Percentiles rank a stretch among this genome's conserved stretches.
These are phyloP conservation scores for Sinocyclocheilus rhinocerous DNA, from an alignment of 2,113 vertebrate species.

Conservation along the genomic window DNA sequence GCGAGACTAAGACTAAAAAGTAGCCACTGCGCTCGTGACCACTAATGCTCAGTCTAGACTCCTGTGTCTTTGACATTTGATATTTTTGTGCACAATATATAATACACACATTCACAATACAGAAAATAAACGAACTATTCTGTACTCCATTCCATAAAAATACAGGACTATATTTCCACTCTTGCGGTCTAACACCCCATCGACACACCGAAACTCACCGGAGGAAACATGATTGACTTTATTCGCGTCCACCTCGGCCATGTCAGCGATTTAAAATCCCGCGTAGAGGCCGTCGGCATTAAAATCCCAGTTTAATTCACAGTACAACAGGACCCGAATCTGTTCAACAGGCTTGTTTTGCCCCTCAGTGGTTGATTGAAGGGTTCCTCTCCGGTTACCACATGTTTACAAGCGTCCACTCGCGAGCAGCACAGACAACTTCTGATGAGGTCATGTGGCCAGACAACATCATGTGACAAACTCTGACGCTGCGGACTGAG, in stretches of 20 bases:
- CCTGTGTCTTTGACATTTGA: not conserved
- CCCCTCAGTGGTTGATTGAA: not conserved
- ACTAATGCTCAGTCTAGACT: not conserved
- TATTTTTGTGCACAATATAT: not conserved
- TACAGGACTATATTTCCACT: not conserved
- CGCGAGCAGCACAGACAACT: not conserved
- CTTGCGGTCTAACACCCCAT: not conserved
- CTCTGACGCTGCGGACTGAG: not conserved
- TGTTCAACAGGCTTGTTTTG: not conserved
- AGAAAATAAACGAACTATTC: not conserved
- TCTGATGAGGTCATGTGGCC: constrained; percentile 64
- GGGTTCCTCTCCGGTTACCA: not conserved
- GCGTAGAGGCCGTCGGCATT: constrained; percentile 32
- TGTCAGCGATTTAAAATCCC: constrained; percentile 44
- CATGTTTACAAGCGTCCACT: not conserved
- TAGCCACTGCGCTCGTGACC: not conserved
- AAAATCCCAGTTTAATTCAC: constrained; percentile 32
- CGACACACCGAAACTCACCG: constrained; percentile 27
- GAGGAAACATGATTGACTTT: constrained; percentile 22
- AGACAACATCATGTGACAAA: constrained; percentile 49
- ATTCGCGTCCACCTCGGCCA: constrained; percentile 50
- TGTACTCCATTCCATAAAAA: no score
- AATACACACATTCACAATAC: not conserved
- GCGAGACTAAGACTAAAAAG: not conserved
- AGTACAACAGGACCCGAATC: not conserved